phyloP scores from a whole-genome alignment of 2,113 vertebrate genomes.

The Scalopus aquaticus region DNA sequence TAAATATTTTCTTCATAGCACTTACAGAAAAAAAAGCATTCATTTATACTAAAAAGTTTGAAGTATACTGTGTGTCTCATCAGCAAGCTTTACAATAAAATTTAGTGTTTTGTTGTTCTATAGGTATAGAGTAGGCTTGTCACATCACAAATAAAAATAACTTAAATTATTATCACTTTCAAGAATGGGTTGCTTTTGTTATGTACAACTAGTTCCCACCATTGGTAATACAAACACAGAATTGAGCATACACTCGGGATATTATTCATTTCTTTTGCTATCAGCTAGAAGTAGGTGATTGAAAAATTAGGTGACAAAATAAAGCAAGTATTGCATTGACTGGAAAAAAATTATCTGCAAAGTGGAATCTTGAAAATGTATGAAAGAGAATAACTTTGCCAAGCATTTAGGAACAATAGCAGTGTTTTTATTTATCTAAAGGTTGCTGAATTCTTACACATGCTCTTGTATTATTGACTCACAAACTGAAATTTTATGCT shows the following conservation, averaged over 20 bases:
- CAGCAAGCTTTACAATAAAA: slow-evolving; percentile 79
- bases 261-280: slow-evolving; percentile 57
- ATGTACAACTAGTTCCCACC: slow-evolving; percentile 32
- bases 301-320: slow-evolving; percentile 75
- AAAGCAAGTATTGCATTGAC: slow-evolving; percentile 50
- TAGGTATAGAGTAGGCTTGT: slow-evolving; percentile 47
- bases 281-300: slow-evolving; percentile 60
- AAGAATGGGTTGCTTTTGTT: slow-evolving; percentile 72
- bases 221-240: slow-evolving; percentile 61
- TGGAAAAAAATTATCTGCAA: slow-evolving; percentile 6
- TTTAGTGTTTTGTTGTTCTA: slow-evolving; percentile 68
- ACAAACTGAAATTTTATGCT: slow-evolving; percentile 40
- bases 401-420: neutral
- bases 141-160: slow-evolving; percentile 79
- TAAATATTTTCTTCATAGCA: slow-evolving; percentile 81
- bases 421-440: slow-evolving; percentile 33
- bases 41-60: slow-evolving; percentile 55
- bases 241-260: neutral
- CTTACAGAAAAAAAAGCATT: slow-evolving; percentile 79
- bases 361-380: slow-evolving; percentile 51
- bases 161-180: slow-evolving; percentile 76
- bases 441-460: neutral
- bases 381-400: slow-evolving; percentile 35
- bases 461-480: neutral
- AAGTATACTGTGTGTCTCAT: slow-evolving; percentile 62